Conservation (phyloP, 2,113 vertebrate genomes). For the Xiphophorus hellerii region DNA sequence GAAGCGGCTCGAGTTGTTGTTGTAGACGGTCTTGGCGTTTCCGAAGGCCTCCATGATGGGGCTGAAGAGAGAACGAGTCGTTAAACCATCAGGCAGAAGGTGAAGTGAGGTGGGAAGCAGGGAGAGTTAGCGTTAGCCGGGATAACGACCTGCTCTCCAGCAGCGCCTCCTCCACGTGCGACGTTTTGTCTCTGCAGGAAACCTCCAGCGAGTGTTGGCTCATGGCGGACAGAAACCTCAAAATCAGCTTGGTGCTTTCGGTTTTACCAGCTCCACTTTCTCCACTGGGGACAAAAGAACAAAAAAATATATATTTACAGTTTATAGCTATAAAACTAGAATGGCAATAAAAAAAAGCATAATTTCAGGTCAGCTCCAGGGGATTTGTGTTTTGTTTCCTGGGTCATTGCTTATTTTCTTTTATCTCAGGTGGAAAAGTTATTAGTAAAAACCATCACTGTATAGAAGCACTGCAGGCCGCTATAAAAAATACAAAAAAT, state of each 20-base stretch:
- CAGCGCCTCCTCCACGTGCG: conserved; percentile 91
- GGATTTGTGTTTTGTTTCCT: neutral
- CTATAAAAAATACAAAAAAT: neutral
- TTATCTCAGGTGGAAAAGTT: neutral
- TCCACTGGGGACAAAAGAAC: conserved; percentile 79
- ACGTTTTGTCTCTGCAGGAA: conserved; percentile 82
- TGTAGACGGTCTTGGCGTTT: conserved; percentile 96
- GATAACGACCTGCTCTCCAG: conserved; percentile 91
- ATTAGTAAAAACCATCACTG: neutral
- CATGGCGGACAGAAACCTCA: conserved; percentile 93
- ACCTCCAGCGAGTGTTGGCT: conserved; percentile 90
- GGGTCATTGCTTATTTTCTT: too few species aligned
- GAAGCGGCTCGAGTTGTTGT: conserved; percentile 99
- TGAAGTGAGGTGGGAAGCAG: neutral
- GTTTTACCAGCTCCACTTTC: conserved; percentile 98
- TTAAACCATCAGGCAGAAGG: neutral
- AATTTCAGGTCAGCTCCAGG: neutral
- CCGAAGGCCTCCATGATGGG: conserved; percentile 99
- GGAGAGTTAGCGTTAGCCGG: accelerated
- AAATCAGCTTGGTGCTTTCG: conserved; percentile 96
- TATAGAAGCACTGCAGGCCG: neutral
- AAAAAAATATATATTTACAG: neutral
- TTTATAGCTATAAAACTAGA: neutral
- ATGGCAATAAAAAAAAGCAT: neutral
- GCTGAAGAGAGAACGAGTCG: conserved; percentile 66